Base-by-base conservation (phyloP, 1,140 invertebrate species). In the Hycleus phaleratus region DNA sequence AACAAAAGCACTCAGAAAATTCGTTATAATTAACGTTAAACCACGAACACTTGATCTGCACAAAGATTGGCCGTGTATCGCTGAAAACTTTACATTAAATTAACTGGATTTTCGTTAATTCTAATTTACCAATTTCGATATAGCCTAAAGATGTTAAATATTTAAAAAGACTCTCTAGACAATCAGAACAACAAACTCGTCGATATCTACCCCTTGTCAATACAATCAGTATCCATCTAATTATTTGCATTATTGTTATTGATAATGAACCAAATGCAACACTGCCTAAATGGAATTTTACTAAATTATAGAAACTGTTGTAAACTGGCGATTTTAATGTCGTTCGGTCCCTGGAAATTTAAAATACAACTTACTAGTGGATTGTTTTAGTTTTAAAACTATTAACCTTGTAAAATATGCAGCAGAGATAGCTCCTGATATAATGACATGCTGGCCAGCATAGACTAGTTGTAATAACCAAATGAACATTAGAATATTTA, bases 31-130 rank as follows among this genome's bases (percentile, higher is more conserved):
- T 32, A 59, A 44, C 24, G 53, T 59, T 3, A 51, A 24, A 38
- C 50, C 58, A 48, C 58, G 46, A 26, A 48, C 42, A 48, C 50
- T 47, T 40, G 58, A 59, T 44, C 43, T 25, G 11, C 46, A 53
- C 3, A 59, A 53, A 3, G 50, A 50, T 45, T 59, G 26, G 9
- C 58, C 58, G 26, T 59, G 58, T 10, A 59, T 53, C 3, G 58
- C 58, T 59, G 25, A 54, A 53, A 53, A 38, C 38, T 45, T 48
- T 32, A 48, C 3, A 38, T 10, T 10, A 46, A 43, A 26, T 32
- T 44, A 25, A 10, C 6, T 3, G 32, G 4, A 5, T 32, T 32
- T 32, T 32, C 3, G 2, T 18, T 1, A 18, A 18, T 18, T 18
- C 18, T 0, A 18, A 18, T 38, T 53, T 48, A 59, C 58, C 58